phyloP scores from a whole-genome alignment of 2,797 vertebrate genomes.

The Catharus ustulatus region DNA sequence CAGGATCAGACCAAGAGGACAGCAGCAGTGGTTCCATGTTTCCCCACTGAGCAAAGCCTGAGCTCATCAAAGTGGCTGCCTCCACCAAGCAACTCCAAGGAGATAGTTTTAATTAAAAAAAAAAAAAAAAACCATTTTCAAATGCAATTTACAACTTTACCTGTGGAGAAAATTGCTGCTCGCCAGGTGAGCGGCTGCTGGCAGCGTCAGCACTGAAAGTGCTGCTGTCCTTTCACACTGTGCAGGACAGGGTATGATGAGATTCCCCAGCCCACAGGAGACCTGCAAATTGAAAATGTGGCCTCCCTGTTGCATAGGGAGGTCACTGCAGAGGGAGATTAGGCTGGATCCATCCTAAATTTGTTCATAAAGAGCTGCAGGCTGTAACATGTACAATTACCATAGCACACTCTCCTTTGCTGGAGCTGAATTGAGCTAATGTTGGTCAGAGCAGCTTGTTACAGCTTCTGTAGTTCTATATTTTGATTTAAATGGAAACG shows the following conservation, averaged over 20 bases:
- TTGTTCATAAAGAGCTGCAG: slow-evolving; percentile 18
- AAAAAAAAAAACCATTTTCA: neutral
- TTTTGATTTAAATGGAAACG: neutral
- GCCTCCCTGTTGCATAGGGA: slow-evolving; percentile 15
- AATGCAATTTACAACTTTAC: slow-evolving; percentile 65
- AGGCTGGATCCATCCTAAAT: slow-evolving; percentile 37
- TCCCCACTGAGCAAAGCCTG: neutral
- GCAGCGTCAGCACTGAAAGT: neutral
- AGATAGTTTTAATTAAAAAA: slow-evolving; percentile 55
- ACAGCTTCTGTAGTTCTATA: neutral
- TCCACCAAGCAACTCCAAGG: neutral
- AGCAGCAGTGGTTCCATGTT: neutral
- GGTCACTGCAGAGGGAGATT: neutral
- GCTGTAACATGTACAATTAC: slow-evolving; percentile 1
- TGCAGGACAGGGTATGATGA: slow-evolving; percentile 48
- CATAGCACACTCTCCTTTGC: neutral
- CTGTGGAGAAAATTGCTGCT: slow-evolving; percentile 59
- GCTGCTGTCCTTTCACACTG: neutral
- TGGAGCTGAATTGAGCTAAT: neutral
- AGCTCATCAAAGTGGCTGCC: neutral
- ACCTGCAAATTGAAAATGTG: slow-evolving; percentile 65
- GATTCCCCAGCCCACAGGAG: slow-evolving; percentile 34
- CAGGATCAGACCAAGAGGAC: neutral
- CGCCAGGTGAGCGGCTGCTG: neutral
- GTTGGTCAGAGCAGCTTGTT: neutral